A percentile compares a stretch with the other conserved stretches of the same genome.
Evolutionary conservation across 2,113 vertebrate genomes (phyloP).

Genomic region (Paraplagusia blochii): DNA sequence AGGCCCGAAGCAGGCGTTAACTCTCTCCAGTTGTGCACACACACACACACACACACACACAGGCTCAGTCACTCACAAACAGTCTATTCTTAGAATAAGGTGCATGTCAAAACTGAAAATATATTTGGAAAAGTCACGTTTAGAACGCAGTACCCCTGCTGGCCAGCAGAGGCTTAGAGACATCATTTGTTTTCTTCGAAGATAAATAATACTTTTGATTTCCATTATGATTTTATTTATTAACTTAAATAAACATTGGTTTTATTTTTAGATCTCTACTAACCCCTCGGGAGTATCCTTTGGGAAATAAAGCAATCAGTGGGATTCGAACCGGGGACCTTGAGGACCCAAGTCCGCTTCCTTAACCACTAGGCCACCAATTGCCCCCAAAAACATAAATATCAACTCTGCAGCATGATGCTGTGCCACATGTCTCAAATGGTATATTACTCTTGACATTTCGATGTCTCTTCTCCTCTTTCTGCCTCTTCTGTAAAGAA

Average conservation of each 20-base stretch:
- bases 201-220: too few species aligned
- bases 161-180: conserved; percentile 11
- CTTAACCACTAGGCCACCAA: too few species aligned
- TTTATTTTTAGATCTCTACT: too few species aligned
- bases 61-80: conserved; percentile 21
- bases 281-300: too few species aligned
- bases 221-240: too few species aligned
- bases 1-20: conserved; percentile 52
- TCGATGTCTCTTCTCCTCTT: conserved; percentile 19
- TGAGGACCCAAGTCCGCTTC: too few species aligned
- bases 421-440: conserved; percentile 53
- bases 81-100: conserved; percentile 11
- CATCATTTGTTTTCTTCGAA: too few species aligned
- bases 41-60: conserved; percentile 13
- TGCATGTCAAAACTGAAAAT: conserved; percentile 57
- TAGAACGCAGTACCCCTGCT: neutral
- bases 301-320: too few species aligned
- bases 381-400: too few species aligned
- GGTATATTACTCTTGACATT: conserved; percentile 53
- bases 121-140: conserved; percentile 54
- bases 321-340: too few species aligned
- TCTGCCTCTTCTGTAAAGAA: neutral
- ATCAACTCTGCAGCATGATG: conserved; percentile 37
- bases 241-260: too few species aligned
- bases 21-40: conserved; percentile 34